Conservation (phyloP, 2,888 invertebrate genomes). For the Galerucella pusilla region DNA sequence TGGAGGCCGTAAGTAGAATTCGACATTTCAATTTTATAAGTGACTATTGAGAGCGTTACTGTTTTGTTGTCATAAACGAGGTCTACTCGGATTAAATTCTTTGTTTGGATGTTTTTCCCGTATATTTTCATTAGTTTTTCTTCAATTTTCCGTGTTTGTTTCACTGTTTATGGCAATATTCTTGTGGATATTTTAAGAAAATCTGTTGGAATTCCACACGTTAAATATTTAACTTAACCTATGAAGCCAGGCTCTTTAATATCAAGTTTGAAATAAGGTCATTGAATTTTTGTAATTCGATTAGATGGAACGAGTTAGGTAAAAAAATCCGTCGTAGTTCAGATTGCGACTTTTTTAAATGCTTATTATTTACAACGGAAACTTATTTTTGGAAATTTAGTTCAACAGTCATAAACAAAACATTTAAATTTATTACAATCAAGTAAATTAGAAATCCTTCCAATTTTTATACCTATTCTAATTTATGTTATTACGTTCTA, state of each 20-base stretch:
- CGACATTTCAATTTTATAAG: constrained; percentile 17
- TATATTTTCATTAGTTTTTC: constrained; percentile 28
- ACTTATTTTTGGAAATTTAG: constrained; percentile 29
- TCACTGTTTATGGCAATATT: neutral
- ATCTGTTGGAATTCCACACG: neutral
- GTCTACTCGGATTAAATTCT: constrained; percentile 41
- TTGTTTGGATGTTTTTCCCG: constrained; percentile 43
- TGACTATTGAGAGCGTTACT: constrained; percentile 34
- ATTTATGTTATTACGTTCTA: constrained; percentile 2
- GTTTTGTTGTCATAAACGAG: constrained; percentile 47
- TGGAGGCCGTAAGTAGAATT: constrained; percentile 62
- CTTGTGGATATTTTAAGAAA: neutral
- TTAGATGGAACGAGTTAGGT: constrained; percentile 20
- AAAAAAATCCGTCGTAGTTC: constrained; percentile 18
- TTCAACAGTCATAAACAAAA: constrained; percentile 8
- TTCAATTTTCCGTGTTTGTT: neutral
- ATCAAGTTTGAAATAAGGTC: constrained; percentile 52
- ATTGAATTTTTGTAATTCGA: constrained; percentile 49
- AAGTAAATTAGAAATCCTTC: neutral
- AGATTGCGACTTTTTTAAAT: neutral
- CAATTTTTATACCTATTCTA: neutral
- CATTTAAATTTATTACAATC: neutral
- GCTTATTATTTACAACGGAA: constrained; percentile 8
- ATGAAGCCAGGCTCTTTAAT: constrained; percentile 40
- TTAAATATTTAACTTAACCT: constrained; percentile 41